A percentile compares a stretch with the other conserved stretches of the same genome.
Evolutionary conservation across 2,888 invertebrate genomes (phyloP).

Genomic region (Clivina fossor): DNA sequence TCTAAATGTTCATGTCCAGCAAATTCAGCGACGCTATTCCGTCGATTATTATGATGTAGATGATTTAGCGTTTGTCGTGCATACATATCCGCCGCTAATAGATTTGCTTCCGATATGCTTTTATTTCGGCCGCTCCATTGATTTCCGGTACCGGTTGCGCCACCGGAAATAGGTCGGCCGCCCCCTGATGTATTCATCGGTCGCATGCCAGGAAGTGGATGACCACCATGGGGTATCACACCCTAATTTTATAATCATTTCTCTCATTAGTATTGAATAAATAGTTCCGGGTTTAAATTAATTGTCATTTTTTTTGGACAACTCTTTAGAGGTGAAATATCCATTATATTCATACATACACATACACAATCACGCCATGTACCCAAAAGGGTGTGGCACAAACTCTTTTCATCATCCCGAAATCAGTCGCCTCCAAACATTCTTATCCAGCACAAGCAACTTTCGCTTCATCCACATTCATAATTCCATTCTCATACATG

Average conservation of each 20-base stretch:
- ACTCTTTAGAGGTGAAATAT: no score
- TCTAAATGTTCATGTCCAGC: constrained; percentile 57
- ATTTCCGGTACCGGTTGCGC: constrained; percentile 35
- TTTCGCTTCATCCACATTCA: no score
- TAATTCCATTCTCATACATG: no score
- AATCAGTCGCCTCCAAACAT: no score
- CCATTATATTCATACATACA: no score
- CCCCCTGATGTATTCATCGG: constrained; percentile 46
- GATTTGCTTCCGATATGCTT: constrained; percentile 85
- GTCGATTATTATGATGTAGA: constrained; percentile 51
- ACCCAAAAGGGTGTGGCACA: no score
- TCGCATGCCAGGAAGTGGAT: constrained; percentile 70
- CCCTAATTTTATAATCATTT: neutral
- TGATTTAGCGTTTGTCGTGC: constrained; percentile 48
- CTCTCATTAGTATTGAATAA: no score
- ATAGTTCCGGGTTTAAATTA: no score
- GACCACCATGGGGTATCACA: constrained; percentile 53
- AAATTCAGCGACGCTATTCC: constrained; percentile 64
- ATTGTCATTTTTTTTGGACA: no score
- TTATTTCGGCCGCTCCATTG: constrained; percentile 58
- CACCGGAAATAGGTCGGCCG: constrained; percentile 1
- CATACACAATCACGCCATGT: no score
- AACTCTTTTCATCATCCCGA: no score
- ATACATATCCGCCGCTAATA: constrained; percentile 65
- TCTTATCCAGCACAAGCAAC: no score